phyloP scores from a whole-genome alignment of 1,140 invertebrate genomes.

The Dendrolimus kikuchii region DNA sequence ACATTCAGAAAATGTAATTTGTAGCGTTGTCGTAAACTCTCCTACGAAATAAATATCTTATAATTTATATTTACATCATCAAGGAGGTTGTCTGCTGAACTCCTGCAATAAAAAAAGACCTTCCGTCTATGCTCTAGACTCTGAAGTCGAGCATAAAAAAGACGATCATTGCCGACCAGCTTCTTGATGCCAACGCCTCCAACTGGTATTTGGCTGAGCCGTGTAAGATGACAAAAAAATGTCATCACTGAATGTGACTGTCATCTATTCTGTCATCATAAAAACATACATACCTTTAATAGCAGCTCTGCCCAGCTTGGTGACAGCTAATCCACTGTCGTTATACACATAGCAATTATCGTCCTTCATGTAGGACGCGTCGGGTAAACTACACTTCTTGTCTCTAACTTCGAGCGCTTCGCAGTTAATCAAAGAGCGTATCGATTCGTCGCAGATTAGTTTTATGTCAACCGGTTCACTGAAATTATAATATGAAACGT shows the following conservation, averaged over 20 bases:
- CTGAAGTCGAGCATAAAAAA: not conserved
- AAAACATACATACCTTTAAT: conserved; percentile 79
- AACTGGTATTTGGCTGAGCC: not conserved
- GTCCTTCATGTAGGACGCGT: not conserved
- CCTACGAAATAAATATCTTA: too few relatives aligned
- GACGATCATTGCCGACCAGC: too few relatives aligned
- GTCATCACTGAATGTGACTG: not conserved
- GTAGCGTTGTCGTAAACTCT: too few relatives aligned
- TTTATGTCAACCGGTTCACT: too few relatives aligned
- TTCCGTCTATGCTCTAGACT: not conserved
- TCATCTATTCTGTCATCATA: not conserved
- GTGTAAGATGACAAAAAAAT: not conserved
- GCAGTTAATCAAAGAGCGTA: conserved; percentile 74
- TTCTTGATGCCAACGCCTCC: too few relatives aligned
- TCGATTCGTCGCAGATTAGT: conserved; percentile 71
- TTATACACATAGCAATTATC: conserved; percentile 15
- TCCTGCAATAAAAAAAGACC: not conserved
- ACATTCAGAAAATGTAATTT: too few relatives aligned
- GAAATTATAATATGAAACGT: too few relatives aligned
- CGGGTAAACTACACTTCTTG: conserved; percentile 1
- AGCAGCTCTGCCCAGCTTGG: conserved; percentile 83
- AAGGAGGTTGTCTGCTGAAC: not conserved
- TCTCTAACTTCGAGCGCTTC: conserved; percentile 59
- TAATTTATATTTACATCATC: too few relatives aligned
- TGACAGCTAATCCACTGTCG: conserved; percentile 75